Percentiles rank a stretch among this genome's conserved stretches.
These are phyloP conservation scores for Collichthys lucidus DNA, from an alignment of 2,113 vertebrate species.

Conservation along the genomic window DNA sequence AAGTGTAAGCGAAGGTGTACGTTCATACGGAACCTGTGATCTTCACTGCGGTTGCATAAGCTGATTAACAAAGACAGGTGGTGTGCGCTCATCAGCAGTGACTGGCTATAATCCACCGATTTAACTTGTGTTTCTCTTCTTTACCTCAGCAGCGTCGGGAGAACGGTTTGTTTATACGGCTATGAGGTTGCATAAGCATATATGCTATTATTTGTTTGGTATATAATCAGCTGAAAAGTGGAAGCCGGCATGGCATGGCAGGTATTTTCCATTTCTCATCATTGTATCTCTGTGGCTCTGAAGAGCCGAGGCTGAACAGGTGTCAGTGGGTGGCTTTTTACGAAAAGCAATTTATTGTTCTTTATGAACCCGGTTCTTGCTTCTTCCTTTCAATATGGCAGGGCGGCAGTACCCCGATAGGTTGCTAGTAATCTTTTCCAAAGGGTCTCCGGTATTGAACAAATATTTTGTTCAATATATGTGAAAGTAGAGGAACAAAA, in stretches of 20 bases:
- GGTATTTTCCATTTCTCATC: background rate
- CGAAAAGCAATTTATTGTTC: constrained; percentile 12
- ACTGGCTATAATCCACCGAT: background rate
- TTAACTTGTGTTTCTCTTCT: background rate
- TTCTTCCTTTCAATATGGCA: background rate
- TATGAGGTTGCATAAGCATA: background rate
- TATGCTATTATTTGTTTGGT: background rate
- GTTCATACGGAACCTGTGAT: background rate
- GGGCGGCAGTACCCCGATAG: background rate
- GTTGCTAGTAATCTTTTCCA: background rate
- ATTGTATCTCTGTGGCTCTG: background rate
- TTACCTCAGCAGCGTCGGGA: background rate
- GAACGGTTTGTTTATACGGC: background rate
- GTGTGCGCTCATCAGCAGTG: background rate
- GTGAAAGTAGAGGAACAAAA: background rate
- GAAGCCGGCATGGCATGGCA: background rate
- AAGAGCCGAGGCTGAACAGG: background rate
- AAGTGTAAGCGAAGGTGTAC: background rate
- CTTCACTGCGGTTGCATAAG: background rate
- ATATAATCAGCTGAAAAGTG: background rate
- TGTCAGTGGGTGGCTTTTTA: constrained; percentile 10
- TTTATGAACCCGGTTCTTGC: background rate
- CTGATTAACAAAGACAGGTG: background rate
- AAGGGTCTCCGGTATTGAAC: background rate
- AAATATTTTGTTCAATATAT: background rate